Evolutionary conservation across 2,888 invertebrate genomes (phyloP).

Genomic region (Ferdinandea cuprea): DNA sequence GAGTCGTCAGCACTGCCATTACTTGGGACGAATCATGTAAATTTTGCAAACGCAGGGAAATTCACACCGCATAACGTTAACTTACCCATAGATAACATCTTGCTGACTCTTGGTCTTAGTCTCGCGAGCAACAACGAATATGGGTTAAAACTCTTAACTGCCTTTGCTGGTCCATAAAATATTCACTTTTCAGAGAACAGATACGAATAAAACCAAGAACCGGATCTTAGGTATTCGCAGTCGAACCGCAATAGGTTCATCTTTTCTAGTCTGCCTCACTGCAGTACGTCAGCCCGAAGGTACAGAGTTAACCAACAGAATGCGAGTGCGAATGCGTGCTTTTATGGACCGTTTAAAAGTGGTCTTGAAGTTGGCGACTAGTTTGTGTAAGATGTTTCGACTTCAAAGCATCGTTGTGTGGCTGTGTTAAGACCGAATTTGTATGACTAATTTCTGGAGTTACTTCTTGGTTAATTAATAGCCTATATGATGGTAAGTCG

Average conservation of each 20-base stretch:
- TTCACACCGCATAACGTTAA: conserved; percentile 62
- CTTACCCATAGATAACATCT: conserved; percentile 61
- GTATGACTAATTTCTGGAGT: conserved; percentile 66
- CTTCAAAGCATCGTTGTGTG: conserved; percentile 5
- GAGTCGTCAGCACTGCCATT: not conserved
- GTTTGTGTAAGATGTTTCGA: conserved; percentile 37
- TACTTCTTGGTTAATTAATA: conserved; percentile 51
- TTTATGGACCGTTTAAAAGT: conserved; percentile 31
- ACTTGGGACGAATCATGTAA: conserved; percentile 38
- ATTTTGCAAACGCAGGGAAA: conserved; percentile 49
- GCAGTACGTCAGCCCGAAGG: conserved; percentile 37
- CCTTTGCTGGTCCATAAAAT: conserved; percentile 22
- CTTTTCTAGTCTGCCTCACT: conserved; percentile 7
- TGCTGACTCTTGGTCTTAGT: conserved; percentile 17
- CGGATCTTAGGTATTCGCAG: conserved; percentile 51
- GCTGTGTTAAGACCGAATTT: conserved; percentile 59
- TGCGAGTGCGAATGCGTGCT: conserved; percentile 21
- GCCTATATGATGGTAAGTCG: conserved; percentile 19
- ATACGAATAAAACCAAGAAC: conserved; percentile 51
- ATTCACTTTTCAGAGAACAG: conserved; percentile 43
- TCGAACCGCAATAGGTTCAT: conserved; percentile 48
- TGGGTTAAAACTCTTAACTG: conserved; percentile 55
- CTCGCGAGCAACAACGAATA: conserved; percentile 42
- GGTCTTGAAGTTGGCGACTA: conserved; percentile 13
- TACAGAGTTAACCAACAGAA: conserved; percentile 27